Percentiles rank a stretch among this genome's conserved stretches.
These are phyloP conservation scores for Lonchura striata DNA, from an alignment of 2,113 vertebrate genomes.

Conservation along the genomic window DNA sequence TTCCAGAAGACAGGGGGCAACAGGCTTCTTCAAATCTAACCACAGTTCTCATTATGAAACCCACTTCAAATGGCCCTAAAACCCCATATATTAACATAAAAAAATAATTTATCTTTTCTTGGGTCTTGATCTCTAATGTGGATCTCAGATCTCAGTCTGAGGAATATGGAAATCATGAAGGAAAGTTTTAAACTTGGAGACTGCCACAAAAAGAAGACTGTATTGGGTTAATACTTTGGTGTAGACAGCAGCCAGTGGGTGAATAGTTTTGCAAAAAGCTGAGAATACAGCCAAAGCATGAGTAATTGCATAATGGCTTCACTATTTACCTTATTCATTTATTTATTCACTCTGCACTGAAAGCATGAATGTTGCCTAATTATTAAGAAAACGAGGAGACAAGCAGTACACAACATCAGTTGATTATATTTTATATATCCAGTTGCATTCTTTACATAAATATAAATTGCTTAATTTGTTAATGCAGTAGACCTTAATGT, in stretches of 20 bases:
- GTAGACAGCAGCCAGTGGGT: background rate
- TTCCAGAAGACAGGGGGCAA: background rate
- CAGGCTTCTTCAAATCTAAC: background rate
- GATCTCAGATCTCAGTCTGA: background rate
- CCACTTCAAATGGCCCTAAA: background rate
- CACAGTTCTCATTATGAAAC: background rate
- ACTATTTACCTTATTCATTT: conserved; percentile 6
- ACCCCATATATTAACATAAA: background rate
- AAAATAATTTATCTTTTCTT: background rate
- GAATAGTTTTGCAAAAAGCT: background rate
- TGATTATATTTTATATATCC: conserved; percentile 31
- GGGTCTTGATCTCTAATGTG: background rate
- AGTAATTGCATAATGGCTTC: conserved; percentile 29
- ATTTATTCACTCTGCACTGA: conserved; percentile 7
- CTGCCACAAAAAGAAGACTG: background rate
- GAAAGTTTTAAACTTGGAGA: background rate
- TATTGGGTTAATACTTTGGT: background rate
- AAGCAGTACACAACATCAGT: background rate
- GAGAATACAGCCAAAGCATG: background rate
- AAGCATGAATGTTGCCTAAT: conserved; percentile 9
- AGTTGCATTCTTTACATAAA: conserved; percentile 30
- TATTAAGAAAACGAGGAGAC: conserved; percentile 8
- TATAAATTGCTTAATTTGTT: conserved; percentile 28
- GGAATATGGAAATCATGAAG: background rate
- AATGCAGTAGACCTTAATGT: conserved; percentile 20